Conservation (phyloP, 92 coral and sea anemone species). For the Muricea muricata region DNA sequence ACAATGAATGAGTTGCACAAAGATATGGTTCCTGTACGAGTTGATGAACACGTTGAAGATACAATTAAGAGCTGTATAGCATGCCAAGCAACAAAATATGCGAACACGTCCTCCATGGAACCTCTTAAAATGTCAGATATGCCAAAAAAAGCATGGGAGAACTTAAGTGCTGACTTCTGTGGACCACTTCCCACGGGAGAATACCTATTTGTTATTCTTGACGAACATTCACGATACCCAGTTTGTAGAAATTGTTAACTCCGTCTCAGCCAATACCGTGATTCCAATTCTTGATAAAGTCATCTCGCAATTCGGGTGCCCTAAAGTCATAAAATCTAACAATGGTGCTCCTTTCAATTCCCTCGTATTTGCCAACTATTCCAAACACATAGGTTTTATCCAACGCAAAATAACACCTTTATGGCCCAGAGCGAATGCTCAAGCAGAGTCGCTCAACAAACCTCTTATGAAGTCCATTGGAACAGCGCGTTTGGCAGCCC, state of each 20-base stretch:
- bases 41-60: not conserved
- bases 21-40: slow-evolving; percentile 15
- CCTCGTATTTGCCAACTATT: not conserved
- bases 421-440: slow-evolving; percentile 49
- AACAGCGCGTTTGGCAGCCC: slow-evolving; percentile 8
- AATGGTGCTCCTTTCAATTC: slow-evolving; percentile 41
- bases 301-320: slow-evolving; percentile 42
- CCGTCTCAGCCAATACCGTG: slow-evolving; percentile 9
- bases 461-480: slow-evolving; percentile 45
- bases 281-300: slow-evolving; percentile 22
- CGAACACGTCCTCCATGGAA: not conserved
- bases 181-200: not conserved
- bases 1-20: slow-evolving; percentile 15
- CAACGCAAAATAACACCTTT: slow-evolving; percentile 30
- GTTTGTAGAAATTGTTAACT: slow-evolving; percentile 30
- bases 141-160: slow-evolving; percentile 28
- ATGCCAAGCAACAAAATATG: slow-evolving; percentile 7
- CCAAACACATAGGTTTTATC: not conserved
- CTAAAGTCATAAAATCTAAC: slow-evolving; percentile 27
- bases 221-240: slow-evolving; percentile 33
- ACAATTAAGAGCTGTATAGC: not conserved
- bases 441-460: slow-evolving; percentile 52
- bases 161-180: not conserved
- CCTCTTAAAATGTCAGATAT: slow-evolving; percentile 18
- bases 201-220: not conserved